Percentiles rank a stretch among this genome's conserved stretches.
phyloP scores from a whole-genome alignment of 2,797 vertebrate genomes.

The Ctenosaura bakeri region DNA sequence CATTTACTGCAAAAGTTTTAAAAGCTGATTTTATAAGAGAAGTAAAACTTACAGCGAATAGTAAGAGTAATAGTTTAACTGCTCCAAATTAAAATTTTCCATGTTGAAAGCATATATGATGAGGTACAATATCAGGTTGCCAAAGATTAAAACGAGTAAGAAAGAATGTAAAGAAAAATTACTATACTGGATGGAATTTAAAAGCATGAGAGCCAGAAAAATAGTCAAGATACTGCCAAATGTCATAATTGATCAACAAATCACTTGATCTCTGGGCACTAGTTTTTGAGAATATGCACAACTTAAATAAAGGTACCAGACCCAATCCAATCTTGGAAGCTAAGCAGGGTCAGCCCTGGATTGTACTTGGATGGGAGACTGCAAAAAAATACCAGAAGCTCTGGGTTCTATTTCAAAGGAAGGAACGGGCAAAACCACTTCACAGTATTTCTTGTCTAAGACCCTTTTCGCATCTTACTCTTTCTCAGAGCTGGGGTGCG shows the following conservation, averaged over 20 bases:
- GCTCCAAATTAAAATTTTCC: background rate
- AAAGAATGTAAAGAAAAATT: background rate
- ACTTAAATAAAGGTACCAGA: background rate
- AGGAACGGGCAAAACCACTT: too few species aligned
- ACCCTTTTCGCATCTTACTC: too few species aligned
- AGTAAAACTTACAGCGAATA: background rate
- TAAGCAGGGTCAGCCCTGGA: too few species aligned
- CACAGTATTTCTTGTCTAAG: too few species aligned
- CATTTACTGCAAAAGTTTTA: background rate
- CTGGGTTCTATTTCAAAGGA: too few species aligned
- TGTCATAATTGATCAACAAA: slow-evolving; percentile 30
- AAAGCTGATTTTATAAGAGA: background rate
- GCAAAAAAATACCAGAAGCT: too few species aligned
- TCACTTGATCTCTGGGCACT: background rate
- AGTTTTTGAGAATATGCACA: slow-evolving; percentile 46
- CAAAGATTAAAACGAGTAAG: slow-evolving; percentile 33
- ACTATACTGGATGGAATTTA: background rate
- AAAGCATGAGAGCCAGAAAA: background rate
- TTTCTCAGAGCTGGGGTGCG: too few species aligned
- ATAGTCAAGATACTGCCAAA: background rate
- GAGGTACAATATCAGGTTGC: background rate
- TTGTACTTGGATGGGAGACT: too few species aligned
- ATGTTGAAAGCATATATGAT: background rate
- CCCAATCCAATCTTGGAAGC: too few species aligned
- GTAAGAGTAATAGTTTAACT: background rate